Conservation (phyloP, 2,113 vertebrate genomes). For the Rhinolophus sinicus region DNA sequence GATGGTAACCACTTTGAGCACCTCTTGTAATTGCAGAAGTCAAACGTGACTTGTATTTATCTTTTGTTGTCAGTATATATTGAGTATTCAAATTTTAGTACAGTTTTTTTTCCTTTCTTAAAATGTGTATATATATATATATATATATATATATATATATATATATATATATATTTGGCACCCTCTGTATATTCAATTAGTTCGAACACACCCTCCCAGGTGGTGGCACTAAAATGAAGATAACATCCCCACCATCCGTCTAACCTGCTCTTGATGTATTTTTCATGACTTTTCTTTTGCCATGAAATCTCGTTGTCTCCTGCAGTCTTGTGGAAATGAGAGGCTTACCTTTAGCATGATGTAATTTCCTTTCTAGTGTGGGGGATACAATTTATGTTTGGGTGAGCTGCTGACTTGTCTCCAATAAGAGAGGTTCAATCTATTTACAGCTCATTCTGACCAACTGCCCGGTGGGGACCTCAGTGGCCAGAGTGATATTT, state of each 20-base stretch:
- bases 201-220: not conserved
- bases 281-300: not conserved
- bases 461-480: constrained; percentile 44
- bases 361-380: constrained; percentile 16
- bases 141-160: no score
- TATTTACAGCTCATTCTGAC: constrained; percentile 46
- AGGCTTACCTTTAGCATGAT: not conserved
- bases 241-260: not conserved
- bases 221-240: not conserved
- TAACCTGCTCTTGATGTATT: not conserved
- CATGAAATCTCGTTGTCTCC: not conserved
- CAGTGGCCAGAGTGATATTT: constrained; percentile 75
- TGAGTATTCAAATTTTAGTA: no score
- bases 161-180: no score
- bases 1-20: no score
- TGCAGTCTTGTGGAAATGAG: not conserved
- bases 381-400: not conserved
- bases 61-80: no score
- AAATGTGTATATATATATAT: no score
- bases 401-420: not conserved
- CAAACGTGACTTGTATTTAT: no score
- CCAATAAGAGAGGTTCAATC: constrained; percentile 24
- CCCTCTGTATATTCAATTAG: not conserved
- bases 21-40: no score
- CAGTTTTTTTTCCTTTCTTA: no score